These are phyloP conservation scores for Choloepus hoffmanni DNA, from an alignment of 2,113 vertebrate genomes.

Conservation along the genomic window DNA sequence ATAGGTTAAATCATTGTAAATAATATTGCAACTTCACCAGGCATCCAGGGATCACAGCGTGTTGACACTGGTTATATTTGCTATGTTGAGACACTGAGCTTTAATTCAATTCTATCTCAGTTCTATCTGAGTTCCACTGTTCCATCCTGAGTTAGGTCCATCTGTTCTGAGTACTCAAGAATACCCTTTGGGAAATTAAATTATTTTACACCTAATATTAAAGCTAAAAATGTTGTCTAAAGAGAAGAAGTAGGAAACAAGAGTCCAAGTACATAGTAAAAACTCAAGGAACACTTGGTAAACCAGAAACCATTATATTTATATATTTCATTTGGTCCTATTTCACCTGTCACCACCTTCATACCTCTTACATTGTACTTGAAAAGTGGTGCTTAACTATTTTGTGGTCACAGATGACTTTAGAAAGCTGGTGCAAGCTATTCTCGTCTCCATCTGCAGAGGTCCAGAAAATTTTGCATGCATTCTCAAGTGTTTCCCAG, in stretches of 20 bases:
- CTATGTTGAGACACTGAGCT: background rate
- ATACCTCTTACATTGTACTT: background rate
- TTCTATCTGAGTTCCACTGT: constrained; percentile 52
- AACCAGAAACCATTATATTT: background rate
- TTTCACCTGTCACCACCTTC: background rate
- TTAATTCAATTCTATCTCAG: background rate
- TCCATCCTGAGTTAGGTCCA: background rate
- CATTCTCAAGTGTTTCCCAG: constrained; percentile 18
- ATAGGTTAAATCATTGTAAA: background rate
- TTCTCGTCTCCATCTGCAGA: background rate
- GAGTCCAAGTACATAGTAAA: background rate
- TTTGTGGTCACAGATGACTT: background rate
- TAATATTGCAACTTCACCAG: background rate
- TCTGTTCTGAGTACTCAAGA: background rate
- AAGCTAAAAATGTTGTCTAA: background rate
- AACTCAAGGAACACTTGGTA: background rate
- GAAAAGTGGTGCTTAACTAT: background rate
- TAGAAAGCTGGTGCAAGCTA: background rate
- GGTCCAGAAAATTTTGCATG: background rate
- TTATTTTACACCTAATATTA: background rate
- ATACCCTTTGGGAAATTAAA: background rate
- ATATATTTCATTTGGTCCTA: background rate
- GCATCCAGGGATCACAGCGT: background rate
- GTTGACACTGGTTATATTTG: background rate
- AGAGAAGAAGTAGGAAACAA: background rate